Conservation (phyloP, 2,797 vertebrate species). For the Sebastes minor region DNA sequence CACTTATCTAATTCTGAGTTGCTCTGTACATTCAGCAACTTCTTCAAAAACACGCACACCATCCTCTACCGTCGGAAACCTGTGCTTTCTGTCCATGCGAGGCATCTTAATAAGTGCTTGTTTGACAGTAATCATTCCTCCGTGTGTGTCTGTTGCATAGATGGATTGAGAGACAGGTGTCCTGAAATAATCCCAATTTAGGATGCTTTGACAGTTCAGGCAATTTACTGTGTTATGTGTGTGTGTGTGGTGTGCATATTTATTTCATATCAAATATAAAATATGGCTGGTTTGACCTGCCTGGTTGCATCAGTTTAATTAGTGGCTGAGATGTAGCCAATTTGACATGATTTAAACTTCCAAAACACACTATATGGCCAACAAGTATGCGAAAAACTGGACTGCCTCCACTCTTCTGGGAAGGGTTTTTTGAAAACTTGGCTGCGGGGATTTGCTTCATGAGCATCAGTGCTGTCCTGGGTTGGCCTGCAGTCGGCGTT, state of each 20-base stretch:
- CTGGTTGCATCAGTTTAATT: neutral
- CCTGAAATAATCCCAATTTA: neutral
- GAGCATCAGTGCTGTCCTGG: neutral
- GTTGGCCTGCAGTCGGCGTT: neutral
- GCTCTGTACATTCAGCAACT: neutral
- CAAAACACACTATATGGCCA: neutral
- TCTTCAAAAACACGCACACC: neutral
- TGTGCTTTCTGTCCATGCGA: neutral
- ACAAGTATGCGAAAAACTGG: neutral
- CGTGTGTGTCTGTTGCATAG: neutral
- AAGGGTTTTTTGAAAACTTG: neutral
- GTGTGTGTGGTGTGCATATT: neutral
- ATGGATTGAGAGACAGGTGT: constrained; percentile 29
- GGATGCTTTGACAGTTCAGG: neutral
- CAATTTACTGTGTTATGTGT: neutral
- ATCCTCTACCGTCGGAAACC: neutral
- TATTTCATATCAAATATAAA: neutral
- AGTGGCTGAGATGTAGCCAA: neutral
- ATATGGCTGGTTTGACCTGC: neutral
- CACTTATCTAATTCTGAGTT: constrained; percentile 8
- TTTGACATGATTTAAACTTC: neutral
- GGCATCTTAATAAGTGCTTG: constrained; percentile 15
- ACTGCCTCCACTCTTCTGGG: neutral
- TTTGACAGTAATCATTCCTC: constrained; percentile 28
- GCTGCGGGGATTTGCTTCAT: neutral